A percentile compares a stretch with the other conserved stretches of the same genome.
phyloP scores from a whole-genome alignment of 2,113 vertebrate genomes.

The Peromyscus californicus region DNA sequence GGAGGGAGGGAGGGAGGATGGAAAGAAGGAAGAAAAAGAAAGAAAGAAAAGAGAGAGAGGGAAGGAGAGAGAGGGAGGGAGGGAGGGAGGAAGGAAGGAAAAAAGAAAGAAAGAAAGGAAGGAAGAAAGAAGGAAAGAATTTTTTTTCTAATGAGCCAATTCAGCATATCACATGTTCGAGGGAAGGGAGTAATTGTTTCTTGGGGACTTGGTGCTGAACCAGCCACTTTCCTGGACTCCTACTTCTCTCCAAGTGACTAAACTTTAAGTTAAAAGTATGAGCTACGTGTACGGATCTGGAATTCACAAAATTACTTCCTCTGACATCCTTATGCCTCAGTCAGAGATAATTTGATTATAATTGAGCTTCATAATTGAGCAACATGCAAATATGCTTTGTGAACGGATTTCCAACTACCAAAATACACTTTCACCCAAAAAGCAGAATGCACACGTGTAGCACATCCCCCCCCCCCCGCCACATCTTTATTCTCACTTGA shows the following conservation, averaged over 20 bases:
- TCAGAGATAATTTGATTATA: conserved; percentile 78
- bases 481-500: neutral
- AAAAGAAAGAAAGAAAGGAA: too few species aligned
- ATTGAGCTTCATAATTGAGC: conserved; percentile 67
- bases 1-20: too few species aligned
- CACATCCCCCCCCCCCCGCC: neutral
- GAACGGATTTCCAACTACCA: neutral
- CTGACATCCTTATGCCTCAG: conserved; percentile 51
- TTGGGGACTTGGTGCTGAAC: neutral
- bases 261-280: conserved; percentile 70
- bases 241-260: conserved; percentile 61
- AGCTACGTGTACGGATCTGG: conserved; percentile 76
- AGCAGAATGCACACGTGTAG: neutral
- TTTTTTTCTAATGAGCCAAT: conserved; percentile 39
- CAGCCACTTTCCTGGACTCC: conserved; percentile 55
- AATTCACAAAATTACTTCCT: conserved; percentile 83
- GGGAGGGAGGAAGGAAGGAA: too few species aligned
- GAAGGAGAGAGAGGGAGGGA: too few species aligned
- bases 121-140: too few species aligned
- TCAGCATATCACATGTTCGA: conserved; percentile 44
- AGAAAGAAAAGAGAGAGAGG: too few species aligned
- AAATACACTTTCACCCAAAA: neutral
- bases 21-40: too few species aligned
- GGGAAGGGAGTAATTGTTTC: conserved; percentile 17
- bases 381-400: neutral